Percentiles rank a stretch among this genome's conserved stretches.
phyloP scores from a whole-genome alignment of 2,797 vertebrate genomes.

The Gouania willdenowi region DNA sequence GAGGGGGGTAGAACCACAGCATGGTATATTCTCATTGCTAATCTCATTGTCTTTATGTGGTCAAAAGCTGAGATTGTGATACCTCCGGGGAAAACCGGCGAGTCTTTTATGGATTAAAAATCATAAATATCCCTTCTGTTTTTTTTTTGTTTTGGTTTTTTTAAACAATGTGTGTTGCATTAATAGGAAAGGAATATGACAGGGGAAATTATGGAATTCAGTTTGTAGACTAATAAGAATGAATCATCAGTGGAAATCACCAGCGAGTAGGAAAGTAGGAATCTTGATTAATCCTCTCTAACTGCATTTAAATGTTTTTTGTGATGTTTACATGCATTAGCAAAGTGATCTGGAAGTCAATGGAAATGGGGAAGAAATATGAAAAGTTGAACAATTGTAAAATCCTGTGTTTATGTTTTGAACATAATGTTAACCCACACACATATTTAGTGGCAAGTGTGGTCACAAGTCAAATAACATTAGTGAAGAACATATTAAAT shows the following conservation, averaged over 20 bases:
- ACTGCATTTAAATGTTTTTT: too few relatives aligned
- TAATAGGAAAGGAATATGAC: conserved; percentile 13
- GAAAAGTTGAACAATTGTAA: too few relatives aligned
- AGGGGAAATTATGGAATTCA: conserved; percentile 53
- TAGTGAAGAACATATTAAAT: too few relatives aligned
- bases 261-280: too few relatives aligned
- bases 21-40: conserved; percentile 51
- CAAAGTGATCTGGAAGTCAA: too few relatives aligned
- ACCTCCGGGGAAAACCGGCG: conserved; percentile 39
- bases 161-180: conserved; percentile 37
- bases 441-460: too few relatives aligned
- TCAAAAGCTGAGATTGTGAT: conserved; percentile 55
- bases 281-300: too few relatives aligned
- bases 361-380: too few relatives aligned
- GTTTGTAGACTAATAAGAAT: conserved; percentile 18
- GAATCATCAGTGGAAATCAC: not conserved
- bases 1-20: conserved; percentile 45
- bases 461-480: too few relatives aligned
- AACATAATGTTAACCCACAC: too few relatives aligned
- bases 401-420: too few relatives aligned
- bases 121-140: conserved; percentile 32
- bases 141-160: conserved; percentile 41
- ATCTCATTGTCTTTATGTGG: conserved; percentile 59
- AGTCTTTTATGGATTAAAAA: conserved; percentile 51
- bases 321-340: too few relatives aligned